A percentile compares a stretch with the other conserved stretches of the same genome.
phyloP scores from a whole-genome alignment of 2,113 vertebrate species.

The Stegostoma tigrinum region DNA sequence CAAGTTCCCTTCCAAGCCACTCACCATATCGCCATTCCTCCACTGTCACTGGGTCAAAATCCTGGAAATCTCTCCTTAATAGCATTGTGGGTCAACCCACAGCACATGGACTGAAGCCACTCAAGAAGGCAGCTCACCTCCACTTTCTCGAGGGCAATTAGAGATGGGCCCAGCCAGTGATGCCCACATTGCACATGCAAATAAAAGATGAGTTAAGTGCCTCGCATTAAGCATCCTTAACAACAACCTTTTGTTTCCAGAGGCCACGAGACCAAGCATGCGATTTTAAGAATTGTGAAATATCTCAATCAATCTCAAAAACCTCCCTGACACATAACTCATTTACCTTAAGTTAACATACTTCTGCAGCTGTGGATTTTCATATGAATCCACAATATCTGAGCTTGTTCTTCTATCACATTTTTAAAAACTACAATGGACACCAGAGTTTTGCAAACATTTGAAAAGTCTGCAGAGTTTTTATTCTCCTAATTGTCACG shows the following conservation, averaged over 20 bases:
- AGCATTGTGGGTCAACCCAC: too few species aligned
- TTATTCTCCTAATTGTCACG: neutral
- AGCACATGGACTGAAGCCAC: too few species aligned
- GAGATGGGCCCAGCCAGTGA: too few species aligned
- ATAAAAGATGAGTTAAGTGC: neutral
- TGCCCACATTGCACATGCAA: too few species aligned
- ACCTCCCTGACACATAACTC: neutral
- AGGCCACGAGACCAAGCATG: too few species aligned
- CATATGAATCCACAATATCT: neutral
- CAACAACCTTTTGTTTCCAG: neutral
- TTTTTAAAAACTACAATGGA: neutral
- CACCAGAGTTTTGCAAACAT: neutral
- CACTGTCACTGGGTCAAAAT: too few species aligned
- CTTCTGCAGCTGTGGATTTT: too few species aligned
- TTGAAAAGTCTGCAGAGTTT: neutral
- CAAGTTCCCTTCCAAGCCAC: too few species aligned
- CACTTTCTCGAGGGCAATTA: too few species aligned
- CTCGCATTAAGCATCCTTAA: neutral
- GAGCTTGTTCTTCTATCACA: neutral
- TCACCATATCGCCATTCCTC: too few species aligned
- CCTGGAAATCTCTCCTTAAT: too few species aligned
- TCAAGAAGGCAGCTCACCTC: too few species aligned
- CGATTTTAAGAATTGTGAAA: neutral
- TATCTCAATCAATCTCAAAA: neutral
- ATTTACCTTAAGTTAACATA: neutral